These are phyloP conservation scores for Cartodere bifasciata DNA, from an alignment of 2,888 invertebrate species.

Conservation along the genomic window DNA sequence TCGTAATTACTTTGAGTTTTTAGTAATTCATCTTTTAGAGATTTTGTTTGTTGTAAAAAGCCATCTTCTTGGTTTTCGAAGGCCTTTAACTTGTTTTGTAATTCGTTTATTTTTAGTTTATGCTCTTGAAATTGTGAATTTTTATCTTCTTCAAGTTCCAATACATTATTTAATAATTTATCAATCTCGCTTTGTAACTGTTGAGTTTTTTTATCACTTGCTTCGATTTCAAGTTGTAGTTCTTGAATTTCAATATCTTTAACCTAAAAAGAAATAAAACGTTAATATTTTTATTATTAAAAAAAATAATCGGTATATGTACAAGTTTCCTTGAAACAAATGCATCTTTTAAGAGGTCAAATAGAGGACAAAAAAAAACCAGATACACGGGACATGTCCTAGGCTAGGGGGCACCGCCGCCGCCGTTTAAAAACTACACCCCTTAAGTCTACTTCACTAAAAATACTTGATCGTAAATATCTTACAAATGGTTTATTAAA, in stretches of 20 bases:
- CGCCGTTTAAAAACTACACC: too few species aligned
- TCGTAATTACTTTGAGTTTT: slow-evolving; percentile 31
- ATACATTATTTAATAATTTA: slow-evolving; percentile 29
- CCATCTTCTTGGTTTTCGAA: slow-evolving; percentile 43
- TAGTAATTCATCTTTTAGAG: slow-evolving; percentile 27
- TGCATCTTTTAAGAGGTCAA: too few species aligned
- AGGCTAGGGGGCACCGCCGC: too few species aligned
- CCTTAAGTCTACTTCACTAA: too few species aligned
- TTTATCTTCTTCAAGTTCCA: slow-evolving; percentile 34
- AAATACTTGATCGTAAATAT: too few species aligned
- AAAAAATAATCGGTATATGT: too few species aligned
- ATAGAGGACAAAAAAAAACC: too few species aligned
- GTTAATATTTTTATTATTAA: too few species aligned
- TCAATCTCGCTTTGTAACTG: slow-evolving; percentile 32
- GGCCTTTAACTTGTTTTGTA: slow-evolving; percentile 46
- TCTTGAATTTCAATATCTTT: slow-evolving; percentile 44
- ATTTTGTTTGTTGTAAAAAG: slow-evolving; percentile 33
- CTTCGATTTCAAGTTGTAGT: slow-evolving; percentile 33
- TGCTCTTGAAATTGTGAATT: slow-evolving; percentile 28
- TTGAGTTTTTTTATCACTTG: slow-evolving; percentile 28
- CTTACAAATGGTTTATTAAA: too few species aligned
- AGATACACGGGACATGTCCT: too few species aligned
- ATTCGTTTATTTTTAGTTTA: slow-evolving; percentile 39
- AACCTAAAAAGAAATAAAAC: too few species aligned
- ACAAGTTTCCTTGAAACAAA: too few species aligned